Conservation (phyloP, 1,140 invertebrate genomes). For the Drosophila mojavensis region DNA sequence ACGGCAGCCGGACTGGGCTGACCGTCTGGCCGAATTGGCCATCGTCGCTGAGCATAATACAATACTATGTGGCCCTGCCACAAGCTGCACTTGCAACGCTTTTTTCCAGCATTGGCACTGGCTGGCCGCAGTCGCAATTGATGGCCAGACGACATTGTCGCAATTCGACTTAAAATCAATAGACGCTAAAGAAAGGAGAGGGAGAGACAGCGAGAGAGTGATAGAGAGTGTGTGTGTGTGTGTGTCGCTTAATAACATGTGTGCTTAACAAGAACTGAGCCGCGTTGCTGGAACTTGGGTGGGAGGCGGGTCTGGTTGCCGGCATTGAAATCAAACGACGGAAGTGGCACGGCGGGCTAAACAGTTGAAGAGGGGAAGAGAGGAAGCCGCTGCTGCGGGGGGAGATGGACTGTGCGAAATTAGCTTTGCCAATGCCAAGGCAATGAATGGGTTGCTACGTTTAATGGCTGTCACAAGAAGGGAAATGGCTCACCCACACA, state of each 20-base stretch:
- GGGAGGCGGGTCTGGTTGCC: conserved; percentile 1
- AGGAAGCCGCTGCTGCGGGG: not conserved
- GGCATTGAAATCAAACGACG: conserved; percentile 80
- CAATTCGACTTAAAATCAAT: conserved; percentile 62
- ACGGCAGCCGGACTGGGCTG: not conserved
- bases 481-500: conserved; percentile 51
- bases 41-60: conserved; percentile 13
- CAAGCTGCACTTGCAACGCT: conserved; percentile 46
- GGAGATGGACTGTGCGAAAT: conserved; percentile 26
- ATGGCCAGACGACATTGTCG: conserved; percentile 11
- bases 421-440: conserved; percentile 60
- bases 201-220: not conserved
- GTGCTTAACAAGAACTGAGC: conserved; percentile 28
- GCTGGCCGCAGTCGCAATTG: conserved; percentile 36
- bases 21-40: not conserved
- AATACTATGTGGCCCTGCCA: conserved; percentile 32
- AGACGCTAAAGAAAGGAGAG: conserved; percentile 27
- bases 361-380: conserved; percentile 16
- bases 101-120: conserved; percentile 46
- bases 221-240: conserved; percentile 7
- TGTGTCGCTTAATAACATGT: conserved; percentile 40
- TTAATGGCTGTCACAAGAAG: conserved; percentile 56
- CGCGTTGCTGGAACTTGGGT: conserved; percentile 14
- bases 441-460: not conserved
- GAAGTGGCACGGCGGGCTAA: conserved; percentile 57